A percentile compares a stretch with the other conserved stretches of the same genome.
Conservation (phyloP, 2,113 vertebrate species). For the Heterotilapia buettikoferi region DNA sequence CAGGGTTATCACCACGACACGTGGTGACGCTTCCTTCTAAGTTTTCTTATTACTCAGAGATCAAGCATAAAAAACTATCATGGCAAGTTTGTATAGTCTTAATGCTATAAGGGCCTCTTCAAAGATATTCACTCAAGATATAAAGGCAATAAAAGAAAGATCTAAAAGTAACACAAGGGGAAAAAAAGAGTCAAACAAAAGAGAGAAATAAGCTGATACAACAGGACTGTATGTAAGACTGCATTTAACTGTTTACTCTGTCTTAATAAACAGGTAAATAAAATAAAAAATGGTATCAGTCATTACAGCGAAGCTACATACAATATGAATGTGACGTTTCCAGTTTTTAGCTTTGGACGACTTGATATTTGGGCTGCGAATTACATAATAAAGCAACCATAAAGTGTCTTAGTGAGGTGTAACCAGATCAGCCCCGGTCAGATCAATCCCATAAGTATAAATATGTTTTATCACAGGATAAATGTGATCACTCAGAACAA, state of each 20-base stretch:
- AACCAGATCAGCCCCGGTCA: not conserved
- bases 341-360: not conserved
- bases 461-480: accelerated
- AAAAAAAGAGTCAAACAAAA: accelerated
- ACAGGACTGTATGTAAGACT: not conserved
- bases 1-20: not conserved
- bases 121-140: not conserved
- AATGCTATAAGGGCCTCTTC: not conserved
- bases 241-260: not conserved
- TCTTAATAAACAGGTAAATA: not conserved
- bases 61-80: not conserved
- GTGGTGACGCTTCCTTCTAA: not conserved
- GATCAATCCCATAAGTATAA: not conserved
- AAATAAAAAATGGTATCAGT: not conserved
- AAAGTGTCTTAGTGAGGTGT: not conserved
- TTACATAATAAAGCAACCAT: not conserved
- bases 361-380: accelerated
- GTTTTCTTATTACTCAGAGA: not conserved
- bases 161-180: not conserved
- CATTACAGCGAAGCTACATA: not conserved
- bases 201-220: not conserved
- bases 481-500: not conserved
- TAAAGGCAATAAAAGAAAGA: not conserved
- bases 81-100: not conserved
- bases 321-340: not conserved